Evolutionary conservation across 2,797 vertebrate species (phyloP).

Genomic region (Furcifer pardalis): DNA sequence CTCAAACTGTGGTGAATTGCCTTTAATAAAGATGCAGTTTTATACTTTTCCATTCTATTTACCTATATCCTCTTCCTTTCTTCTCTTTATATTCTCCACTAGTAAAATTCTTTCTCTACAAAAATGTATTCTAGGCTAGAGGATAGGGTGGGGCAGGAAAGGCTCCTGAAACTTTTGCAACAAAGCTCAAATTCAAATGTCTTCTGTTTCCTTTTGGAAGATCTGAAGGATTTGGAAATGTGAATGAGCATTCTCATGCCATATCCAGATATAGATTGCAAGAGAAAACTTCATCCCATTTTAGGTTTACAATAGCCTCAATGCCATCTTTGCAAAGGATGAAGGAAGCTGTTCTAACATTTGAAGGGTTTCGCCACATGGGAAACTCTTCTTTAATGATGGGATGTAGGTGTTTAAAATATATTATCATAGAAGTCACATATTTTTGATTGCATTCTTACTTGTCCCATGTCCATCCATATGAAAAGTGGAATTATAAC

Average conservation of each 20-base stretch:
- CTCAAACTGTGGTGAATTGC: conserved; percentile 6
- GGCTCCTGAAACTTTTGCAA: conserved; percentile 58
- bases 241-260: conserved; percentile 60
- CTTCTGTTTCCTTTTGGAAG: conserved; percentile 58
- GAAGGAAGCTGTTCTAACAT: conserved; percentile 41
- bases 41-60: conserved; percentile 30
- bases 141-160: conserved; percentile 16
- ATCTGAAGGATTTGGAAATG: conserved; percentile 65
- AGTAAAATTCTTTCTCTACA: conserved; percentile 39
- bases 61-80: conserved; percentile 38
- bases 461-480: not conserved
- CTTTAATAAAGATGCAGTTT: conserved; percentile 41
- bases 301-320: conserved; percentile 55
- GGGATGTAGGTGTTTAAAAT: not conserved
- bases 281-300: conserved; percentile 44
- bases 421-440: not conserved
- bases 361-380: conserved; percentile 7
- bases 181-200: conserved; percentile 60
- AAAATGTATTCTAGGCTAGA: conserved; percentile 31
- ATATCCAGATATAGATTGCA: conserved; percentile 62
- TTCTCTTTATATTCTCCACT: conserved; percentile 36
- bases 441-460: not conserved
- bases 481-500: not conserved
- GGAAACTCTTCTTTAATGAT: not conserved
- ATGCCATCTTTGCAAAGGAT: conserved; percentile 52